phyloP scores from a whole-genome alignment of 2,113 vertebrate species.

The Ranitomeya variabilis region DNA sequence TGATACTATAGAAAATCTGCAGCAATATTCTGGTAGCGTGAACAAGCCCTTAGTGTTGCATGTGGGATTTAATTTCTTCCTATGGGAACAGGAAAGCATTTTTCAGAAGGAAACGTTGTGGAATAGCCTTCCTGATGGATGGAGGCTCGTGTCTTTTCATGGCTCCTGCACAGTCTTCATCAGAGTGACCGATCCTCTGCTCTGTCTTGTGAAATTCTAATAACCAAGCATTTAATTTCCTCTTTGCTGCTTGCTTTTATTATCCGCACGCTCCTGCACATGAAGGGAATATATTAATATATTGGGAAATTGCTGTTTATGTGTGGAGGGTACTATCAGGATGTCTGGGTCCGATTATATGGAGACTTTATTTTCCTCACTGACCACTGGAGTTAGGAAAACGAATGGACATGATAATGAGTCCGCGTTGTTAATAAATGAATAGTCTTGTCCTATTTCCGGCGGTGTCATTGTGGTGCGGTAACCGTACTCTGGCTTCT shows the following conservation, averaged over 20 bases:
- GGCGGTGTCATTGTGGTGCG: not conserved
- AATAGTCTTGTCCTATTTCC: constrained; percentile 22
- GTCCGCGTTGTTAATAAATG: constrained; percentile 34
- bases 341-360: not conserved
- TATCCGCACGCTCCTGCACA: not conserved
- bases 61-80: not conserved
- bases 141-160: too few species aligned
- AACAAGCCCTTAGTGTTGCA: too few species aligned
- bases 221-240: not conserved
- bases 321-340: not conserved
- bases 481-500: constrained; percentile 31
- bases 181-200: not conserved
- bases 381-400: not conserved
- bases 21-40: too few species aligned
- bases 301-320: not conserved
- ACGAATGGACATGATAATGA: not conserved
- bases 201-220: not conserved
- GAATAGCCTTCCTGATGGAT: too few species aligned
- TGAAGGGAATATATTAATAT: not conserved
- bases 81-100: not conserved
- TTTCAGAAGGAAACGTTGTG: not conserved
- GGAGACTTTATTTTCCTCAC: not conserved
- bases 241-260: not conserved
- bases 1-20: too few species aligned
- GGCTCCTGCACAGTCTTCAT: not conserved